Evolutionary conservation across 2,113 vertebrate genomes (phyloP).

Genomic region (Gobius niger): DNA sequence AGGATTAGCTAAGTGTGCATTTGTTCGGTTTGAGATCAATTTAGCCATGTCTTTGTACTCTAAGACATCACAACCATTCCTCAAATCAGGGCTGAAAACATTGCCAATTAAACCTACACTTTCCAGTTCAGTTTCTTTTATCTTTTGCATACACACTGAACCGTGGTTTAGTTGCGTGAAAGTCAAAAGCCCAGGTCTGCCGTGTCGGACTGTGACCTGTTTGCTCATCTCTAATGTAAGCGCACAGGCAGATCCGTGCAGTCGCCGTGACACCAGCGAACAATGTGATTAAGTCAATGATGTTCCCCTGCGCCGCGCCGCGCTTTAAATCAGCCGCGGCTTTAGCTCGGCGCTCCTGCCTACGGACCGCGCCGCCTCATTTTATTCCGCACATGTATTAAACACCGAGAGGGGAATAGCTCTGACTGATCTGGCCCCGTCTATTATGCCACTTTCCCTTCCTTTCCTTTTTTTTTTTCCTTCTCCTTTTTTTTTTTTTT

Average conservation of each 20-base stretch:
- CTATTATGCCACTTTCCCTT: constrained; percentile 84
- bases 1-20: no score
- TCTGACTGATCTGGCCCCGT: constrained; percentile 92
- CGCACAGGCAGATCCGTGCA: constrained; percentile 8
- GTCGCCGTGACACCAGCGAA: constrained; percentile 32
- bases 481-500: constrained; percentile 9
- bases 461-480: constrained; percentile 28
- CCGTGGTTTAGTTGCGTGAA: neutral
- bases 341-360: constrained; percentile 43
- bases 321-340: constrained; percentile 39
- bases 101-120: no score
- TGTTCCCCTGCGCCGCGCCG: constrained; percentile 12
- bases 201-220: neutral
- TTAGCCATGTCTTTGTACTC: no score
- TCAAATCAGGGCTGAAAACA: no score
- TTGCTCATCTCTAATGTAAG: constrained; percentile 1
- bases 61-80: no score
- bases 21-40: no score
- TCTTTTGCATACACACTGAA: neutral
- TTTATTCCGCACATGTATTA: constrained; percentile 89
- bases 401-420: constrained; percentile 90
- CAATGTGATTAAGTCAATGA: constrained; percentile 45
- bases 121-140: no score
- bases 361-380: constrained; percentile 77
- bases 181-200: neutral